Evolutionary conservation across 1,140 invertebrate species (phyloP).

Genomic region (Lepidurus arcticus): DNA sequence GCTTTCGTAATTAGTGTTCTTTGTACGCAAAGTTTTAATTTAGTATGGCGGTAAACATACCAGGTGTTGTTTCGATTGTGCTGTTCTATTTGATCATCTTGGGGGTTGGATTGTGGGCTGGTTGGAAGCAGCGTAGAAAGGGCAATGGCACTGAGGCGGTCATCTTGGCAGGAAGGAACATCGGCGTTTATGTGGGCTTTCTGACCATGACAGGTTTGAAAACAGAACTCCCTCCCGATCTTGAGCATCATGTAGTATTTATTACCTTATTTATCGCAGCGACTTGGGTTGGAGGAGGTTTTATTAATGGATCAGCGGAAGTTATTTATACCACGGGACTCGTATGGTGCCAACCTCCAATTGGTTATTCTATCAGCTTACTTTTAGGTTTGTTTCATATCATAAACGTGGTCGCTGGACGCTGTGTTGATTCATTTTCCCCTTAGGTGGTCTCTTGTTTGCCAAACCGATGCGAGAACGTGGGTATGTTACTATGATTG

Average conservation of each 20-base stretch:
- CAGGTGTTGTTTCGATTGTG: slow-evolving; percentile 60
- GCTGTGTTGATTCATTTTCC: neutral
- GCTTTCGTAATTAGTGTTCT: neutral
- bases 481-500: slow-evolving; percentile 79
- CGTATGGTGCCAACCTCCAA: slow-evolving; percentile 71
- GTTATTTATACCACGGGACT: slow-evolving; percentile 61
- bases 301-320: slow-evolving; percentile 77
- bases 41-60: slow-evolving; percentile 48
- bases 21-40: neutral
- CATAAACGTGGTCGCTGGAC: neutral
- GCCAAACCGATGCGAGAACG: slow-evolving; percentile 70
- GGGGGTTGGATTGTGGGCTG: slow-evolving; percentile 67
- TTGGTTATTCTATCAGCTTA: slow-evolving; percentile 72
- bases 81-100: slow-evolving; percentile 65
- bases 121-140: slow-evolving; percentile 52
- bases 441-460: slow-evolving; percentile 67
- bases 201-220: slow-evolving; percentile 31
- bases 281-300: slow-evolving; percentile 75
- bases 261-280: slow-evolving; percentile 47
- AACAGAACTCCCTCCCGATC: neutral
- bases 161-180: slow-evolving; percentile 28
- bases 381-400: slow-evolving; percentile 54
- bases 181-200: slow-evolving; percentile 31
- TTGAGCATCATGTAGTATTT: neutral
- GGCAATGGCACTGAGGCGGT: slow-evolving; percentile 24